These are phyloP conservation scores for Holocentrus rufus DNA, from an alignment of 2,797 vertebrate genomes.

Conservation along the genomic window DNA sequence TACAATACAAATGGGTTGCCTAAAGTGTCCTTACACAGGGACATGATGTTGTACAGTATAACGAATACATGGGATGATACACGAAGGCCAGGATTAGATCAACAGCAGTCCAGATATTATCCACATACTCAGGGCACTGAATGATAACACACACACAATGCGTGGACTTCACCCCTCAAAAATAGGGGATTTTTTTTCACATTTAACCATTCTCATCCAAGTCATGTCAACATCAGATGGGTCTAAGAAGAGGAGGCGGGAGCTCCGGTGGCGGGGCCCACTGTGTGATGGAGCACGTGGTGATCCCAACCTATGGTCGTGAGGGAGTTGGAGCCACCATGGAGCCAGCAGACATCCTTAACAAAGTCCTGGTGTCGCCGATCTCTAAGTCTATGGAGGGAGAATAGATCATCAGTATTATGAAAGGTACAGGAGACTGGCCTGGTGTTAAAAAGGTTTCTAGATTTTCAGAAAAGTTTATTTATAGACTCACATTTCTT, in stretches of 20 bases:
- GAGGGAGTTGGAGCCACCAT: constrained; percentile 82
- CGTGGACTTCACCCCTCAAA: constrained; percentile 6
- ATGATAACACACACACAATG: constrained; percentile 11
- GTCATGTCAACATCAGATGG: not conserved
- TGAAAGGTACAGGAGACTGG: not conserved
- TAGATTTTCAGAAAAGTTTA: not conserved
- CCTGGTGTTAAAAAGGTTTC: not conserved
- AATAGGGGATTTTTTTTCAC: not conserved
- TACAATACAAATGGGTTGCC: constrained; percentile 43
- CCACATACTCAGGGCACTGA: constrained; percentile 1
- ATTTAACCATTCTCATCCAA: not conserved
- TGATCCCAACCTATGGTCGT: constrained; percentile 97
- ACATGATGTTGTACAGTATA: constrained; percentile 31
- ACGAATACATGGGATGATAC: not conserved
- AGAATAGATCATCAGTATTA: not conserved
- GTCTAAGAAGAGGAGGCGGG: constrained; percentile 61
- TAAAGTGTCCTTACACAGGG: constrained; percentile 24
- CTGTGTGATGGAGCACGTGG: constrained; percentile 90
- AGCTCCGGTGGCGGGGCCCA: constrained; percentile 56
- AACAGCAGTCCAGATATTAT: constrained; percentile 18
- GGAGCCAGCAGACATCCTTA: constrained; percentile 89
- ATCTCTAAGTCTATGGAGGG: constrained; percentile 84
- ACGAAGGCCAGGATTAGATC: not conserved
- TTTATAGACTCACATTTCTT: constrained; percentile 87
- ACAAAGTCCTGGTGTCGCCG: constrained; percentile 91